A percentile compares a stretch with the other conserved stretches of the same genome.
phyloP scores from a whole-genome alignment of 2,888 invertebrate species.

The Epirrhoe alternata region DNA sequence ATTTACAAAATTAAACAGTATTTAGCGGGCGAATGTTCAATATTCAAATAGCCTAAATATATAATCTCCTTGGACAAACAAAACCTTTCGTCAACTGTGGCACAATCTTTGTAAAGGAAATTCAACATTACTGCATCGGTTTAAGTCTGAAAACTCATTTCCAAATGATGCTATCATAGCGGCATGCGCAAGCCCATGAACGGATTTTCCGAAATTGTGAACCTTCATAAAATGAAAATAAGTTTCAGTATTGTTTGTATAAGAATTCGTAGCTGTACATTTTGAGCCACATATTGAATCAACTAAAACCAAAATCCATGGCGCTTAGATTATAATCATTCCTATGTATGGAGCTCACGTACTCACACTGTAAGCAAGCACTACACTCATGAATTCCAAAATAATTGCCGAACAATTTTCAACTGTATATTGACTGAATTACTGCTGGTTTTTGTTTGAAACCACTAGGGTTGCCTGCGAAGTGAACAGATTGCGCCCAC shows the following conservation, averaged over 20 bases:
- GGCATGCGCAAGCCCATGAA: too few relatives aligned
- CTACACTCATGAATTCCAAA: slow-evolving; percentile 11
- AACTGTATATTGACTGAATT: slow-evolving; percentile 41
- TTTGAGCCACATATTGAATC: slow-evolving; percentile 13
- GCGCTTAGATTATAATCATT: slow-evolving; percentile 69
- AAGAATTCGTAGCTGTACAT: not conserved
- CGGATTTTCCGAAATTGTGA: not conserved
- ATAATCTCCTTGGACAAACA: slow-evolving; percentile 19
- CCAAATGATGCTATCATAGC: too few relatives aligned
- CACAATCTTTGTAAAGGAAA: slow-evolving; percentile 2
- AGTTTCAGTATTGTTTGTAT: not conserved
- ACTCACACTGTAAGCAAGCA: slow-evolving; percentile 32
- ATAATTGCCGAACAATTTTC: slow-evolving; percentile 31
- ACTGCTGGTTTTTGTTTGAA: slow-evolving; percentile 45
- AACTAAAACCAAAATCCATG: slow-evolving; percentile 53
- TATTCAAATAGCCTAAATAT: slow-evolving; percentile 19
- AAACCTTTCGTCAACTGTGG: slow-evolving; percentile 2
- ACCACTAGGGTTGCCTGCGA: slow-evolving; percentile 42
- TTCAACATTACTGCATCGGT: not conserved
- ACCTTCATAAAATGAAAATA: not conserved
- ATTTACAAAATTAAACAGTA: slow-evolving; percentile 24
- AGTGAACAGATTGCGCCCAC: slow-evolving; percentile 61
- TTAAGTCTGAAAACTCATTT: not conserved
- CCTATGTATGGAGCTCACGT: slow-evolving; percentile 53
- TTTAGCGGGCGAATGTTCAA: slow-evolving; percentile 15